Evolutionary conservation across 2,113 vertebrate species (phyloP), one percentile per base, ranked within the genome.

Genomic region (Oryzias curvinotus): DNA sequence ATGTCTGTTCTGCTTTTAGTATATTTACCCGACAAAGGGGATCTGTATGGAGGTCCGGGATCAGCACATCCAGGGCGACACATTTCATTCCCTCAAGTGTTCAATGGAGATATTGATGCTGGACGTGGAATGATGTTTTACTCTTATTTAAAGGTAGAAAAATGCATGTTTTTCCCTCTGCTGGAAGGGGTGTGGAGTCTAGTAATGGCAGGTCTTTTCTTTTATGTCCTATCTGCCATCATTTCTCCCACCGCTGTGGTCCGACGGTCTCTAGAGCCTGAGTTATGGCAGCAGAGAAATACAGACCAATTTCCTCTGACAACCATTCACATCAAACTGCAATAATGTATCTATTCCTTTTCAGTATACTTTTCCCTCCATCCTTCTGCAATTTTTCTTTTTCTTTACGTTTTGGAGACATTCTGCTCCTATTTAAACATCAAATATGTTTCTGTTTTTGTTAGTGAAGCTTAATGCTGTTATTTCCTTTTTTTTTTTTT

Each of bases 231-330:
- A 52, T 70, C 52, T 71, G 63, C 68, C 65, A 62, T 59, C 68
- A 65, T 73, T 30, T 63, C 50, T 85, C 68, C 64, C 61, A 26
- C 57, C 65, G 65, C 52, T 54, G 71, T 52, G 52, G 65, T 68
- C 51, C 26, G 14, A 78, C 59, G 62, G 26, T 73, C 71, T 73
- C 53, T 49, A 46, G 65, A 75, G 55, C 14, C 0, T 56, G 66
- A 83, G 62, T 71, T 76, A 78, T 52, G 56, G 51, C 48, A 6
- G 49, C 10, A 48, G 53, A 68, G 67, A 77, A 70, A 74, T 60
- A 82, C 53, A 42, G 52, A 72, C 64, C 75, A 80, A 77, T 77
- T 85, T 63, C 44, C 60, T 78, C 52, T 63, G 63, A 83, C 75
- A 81, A 65, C 51, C 47, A 52, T 64, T 67, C 48, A 49, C 69